These are phyloP conservation scores for Fissipunctia ypsillon DNA, from an alignment of 2,888 invertebrate species.

Conservation along the genomic window DNA sequence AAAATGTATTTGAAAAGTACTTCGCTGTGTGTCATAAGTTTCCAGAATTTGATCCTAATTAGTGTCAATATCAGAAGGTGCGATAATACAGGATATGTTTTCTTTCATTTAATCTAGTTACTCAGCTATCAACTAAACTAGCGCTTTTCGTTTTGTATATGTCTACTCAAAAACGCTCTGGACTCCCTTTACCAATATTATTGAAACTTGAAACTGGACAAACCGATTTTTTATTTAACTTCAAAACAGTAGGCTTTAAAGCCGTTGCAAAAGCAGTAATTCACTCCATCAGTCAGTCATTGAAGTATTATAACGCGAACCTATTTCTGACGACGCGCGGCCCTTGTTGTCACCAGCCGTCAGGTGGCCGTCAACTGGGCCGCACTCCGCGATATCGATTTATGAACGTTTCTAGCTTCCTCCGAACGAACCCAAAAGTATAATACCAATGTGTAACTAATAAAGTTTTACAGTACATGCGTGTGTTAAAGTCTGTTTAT, in stretches of 20 bases:
- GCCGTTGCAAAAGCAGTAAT: too few relatives aligned
- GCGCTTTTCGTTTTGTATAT: not conserved
- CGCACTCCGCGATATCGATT: not conserved
- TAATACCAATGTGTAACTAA: not conserved
- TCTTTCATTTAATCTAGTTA: too few relatives aligned
- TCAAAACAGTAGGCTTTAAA: not conserved
- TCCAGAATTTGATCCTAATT: not conserved
- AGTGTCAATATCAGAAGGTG: not conserved
- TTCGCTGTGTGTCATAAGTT: not conserved
- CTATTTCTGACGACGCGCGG: not conserved
- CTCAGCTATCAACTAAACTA: not conserved
- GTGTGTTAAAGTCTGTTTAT: not conserved
- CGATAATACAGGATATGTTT: too few relatives aligned
- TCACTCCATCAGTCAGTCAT: not conserved
- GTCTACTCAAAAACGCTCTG: too few relatives aligned
- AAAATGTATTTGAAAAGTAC: not conserved
- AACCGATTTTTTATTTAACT: not conserved
- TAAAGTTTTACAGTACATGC: not conserved
- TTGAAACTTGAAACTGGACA: not conserved
- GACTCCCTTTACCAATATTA: not conserved
- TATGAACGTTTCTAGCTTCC: not conserved
- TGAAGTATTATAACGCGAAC: not conserved
- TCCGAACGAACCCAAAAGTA: not conserved
- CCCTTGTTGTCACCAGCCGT: not conserved
- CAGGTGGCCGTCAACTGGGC: not conserved